Conservation (phyloP, 2,113 vertebrate species). For the Pomatorhinus ruficollis region DNA sequence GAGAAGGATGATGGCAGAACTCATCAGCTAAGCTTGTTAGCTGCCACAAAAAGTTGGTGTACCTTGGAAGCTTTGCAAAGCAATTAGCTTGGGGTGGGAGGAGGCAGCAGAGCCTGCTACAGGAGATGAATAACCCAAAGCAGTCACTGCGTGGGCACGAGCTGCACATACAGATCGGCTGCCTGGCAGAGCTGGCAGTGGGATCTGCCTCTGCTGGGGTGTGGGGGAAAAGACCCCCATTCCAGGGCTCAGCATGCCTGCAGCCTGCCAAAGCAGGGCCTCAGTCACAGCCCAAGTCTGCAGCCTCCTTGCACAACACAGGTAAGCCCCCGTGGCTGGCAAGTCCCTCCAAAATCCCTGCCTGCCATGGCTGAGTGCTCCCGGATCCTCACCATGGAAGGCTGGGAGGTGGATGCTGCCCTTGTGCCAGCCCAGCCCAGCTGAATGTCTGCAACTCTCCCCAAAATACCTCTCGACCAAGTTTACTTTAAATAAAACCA, state of each 20-base stretch:
- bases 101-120: conserved; percentile 40
- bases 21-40: conserved; percentile 67
- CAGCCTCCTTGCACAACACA: not conserved
- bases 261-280: not conserved
- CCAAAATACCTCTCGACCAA: not conserved
- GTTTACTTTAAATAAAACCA: not conserved
- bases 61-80: conserved; percentile 55
- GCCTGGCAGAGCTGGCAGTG: not conserved
- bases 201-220: not conserved
- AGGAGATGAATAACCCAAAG: conserved; percentile 42
- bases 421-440: not conserved
- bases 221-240: not conserved
- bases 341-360: not conserved
- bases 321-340: not conserved
- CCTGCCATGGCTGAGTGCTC: not conserved
- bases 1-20: conserved; percentile 56
- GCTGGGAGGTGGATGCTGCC: not conserved
- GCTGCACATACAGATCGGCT: not conserved
- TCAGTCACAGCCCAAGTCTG: not conserved
- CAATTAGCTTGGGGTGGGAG: conserved; percentile 48
- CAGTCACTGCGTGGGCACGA: not conserved
- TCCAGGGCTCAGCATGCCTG: not conserved
- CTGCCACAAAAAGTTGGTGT: conserved; percentile 45
- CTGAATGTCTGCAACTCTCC: not conserved
- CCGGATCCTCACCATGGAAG: not conserved